phyloP scores from a whole-genome alignment of 2,113 vertebrate species.

The Campylorhamphus procurvoides region DNA sequence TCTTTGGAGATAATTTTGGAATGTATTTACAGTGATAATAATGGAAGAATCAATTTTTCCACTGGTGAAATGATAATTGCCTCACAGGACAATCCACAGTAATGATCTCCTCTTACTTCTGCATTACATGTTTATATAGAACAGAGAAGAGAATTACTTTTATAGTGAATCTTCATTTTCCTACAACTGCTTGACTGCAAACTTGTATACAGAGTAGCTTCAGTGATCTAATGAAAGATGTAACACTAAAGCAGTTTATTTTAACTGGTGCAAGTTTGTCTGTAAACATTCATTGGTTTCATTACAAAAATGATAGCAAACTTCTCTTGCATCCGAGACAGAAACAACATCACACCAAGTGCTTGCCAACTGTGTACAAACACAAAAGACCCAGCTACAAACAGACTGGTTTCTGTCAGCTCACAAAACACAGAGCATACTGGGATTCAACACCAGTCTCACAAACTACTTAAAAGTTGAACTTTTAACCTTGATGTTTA shows the following conservation, averaged over 20 bases:
- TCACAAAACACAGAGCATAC: background rate
- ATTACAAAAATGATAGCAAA: constrained; percentile 26
- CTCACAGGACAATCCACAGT: background rate
- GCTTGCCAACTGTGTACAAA: background rate
- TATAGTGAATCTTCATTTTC: background rate
- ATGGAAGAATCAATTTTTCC: background rate
- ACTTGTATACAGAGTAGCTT: background rate
- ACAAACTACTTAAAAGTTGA: background rate
- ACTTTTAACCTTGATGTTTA: background rate
- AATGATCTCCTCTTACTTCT: background rate
- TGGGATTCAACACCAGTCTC: background rate
- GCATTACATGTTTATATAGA: background rate
- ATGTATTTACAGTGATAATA: background rate
- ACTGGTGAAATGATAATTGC: background rate
- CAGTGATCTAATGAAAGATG: background rate
- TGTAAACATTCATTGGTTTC: constrained; percentile 18
- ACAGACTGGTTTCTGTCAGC: constrained; percentile 4
- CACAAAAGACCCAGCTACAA: background rate
- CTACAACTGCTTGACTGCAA: background rate
- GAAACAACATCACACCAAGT: background rate
- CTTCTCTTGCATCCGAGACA: background rate
- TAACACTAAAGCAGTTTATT: background rate
- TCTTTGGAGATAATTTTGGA: background rate
- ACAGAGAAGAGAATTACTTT: background rate
- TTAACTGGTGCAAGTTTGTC: constrained; percentile 14